Conservation (phyloP, 2,113 vertebrate genomes). For the Dasyurus viverrinus region DNA sequence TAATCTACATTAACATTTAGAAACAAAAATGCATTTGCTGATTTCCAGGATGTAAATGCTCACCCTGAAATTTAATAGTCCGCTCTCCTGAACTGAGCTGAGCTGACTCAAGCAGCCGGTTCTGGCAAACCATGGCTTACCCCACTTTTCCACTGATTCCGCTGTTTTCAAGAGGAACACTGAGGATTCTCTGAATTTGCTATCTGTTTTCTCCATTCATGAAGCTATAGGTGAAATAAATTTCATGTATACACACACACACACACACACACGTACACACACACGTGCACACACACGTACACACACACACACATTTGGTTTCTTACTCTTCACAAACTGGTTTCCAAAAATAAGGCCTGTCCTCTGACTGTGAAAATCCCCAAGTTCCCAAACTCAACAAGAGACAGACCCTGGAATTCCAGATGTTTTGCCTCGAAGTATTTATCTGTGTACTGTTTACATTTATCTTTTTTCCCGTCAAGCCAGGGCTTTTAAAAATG, state of each 20-base stretch:
- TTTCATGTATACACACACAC: background rate
- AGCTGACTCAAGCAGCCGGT: background rate
- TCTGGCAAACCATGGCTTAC: background rate
- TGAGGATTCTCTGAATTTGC: background rate
- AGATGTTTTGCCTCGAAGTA: slow-evolving; percentile 66
- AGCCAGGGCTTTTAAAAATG: slow-evolving; percentile 56
- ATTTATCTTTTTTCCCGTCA: slow-evolving; percentile 68
- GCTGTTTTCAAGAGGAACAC: background rate
- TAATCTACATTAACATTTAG: background rate
- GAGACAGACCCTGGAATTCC: slow-evolving; percentile 60
- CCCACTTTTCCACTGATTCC: background rate
- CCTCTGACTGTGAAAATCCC: slow-evolving; percentile 63
- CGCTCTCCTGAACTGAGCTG: background rate
- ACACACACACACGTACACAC: background rate
- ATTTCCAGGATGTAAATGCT: background rate
- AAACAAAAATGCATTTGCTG: background rate
- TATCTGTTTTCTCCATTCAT: background rate
- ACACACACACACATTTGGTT: slow-evolving; percentile 34
- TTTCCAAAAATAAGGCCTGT: slow-evolving; percentile 69
- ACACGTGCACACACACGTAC: background rate
- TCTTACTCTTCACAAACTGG: slow-evolving; percentile 39
- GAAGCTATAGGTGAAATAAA: background rate
- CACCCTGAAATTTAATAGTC: background rate
- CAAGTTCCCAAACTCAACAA: slow-evolving; percentile 61
- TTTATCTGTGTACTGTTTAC: slow-evolving; percentile 65